These are phyloP conservation scores for Dryoscopus gambensis DNA, from an alignment of 2,113 vertebrate species.

Conservation along the genomic window DNA sequence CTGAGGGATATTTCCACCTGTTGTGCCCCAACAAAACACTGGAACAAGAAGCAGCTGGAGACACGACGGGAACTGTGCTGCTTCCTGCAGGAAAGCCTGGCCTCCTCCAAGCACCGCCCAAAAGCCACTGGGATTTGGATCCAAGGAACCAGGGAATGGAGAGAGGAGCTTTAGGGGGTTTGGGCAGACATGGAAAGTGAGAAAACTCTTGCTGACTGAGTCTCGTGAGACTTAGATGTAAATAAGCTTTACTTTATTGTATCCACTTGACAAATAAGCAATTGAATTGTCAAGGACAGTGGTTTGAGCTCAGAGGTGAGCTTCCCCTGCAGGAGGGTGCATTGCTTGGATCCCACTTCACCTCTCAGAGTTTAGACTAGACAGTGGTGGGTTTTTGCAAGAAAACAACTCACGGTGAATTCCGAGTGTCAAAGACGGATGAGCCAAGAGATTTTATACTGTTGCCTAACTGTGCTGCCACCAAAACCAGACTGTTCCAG, in stretches of 20 bases:
- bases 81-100: neutral
- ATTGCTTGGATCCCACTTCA: neutral
- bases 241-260: neutral
- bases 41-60: neutral
- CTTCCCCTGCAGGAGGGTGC: neutral
- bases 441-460: neutral
- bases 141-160: neutral
- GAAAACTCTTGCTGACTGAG: neutral
- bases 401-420: neutral
- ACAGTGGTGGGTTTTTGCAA: neutral
- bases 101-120: neutral
- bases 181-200: neutral
- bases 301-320: neutral
- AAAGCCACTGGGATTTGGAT: neutral
- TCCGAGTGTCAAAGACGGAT: neutral
- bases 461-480: neutral
- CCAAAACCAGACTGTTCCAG: neutral
- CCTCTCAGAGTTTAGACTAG: neutral
- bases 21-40: neutral
- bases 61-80: accelerated
- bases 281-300: neutral
- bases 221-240: neutral
- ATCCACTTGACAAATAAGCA: neutral
- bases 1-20: neutral
- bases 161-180: accelerated